Evolutionary conservation across 2,113 vertebrate species (phyloP).

Genomic region (Suncus etruscus): DNA sequence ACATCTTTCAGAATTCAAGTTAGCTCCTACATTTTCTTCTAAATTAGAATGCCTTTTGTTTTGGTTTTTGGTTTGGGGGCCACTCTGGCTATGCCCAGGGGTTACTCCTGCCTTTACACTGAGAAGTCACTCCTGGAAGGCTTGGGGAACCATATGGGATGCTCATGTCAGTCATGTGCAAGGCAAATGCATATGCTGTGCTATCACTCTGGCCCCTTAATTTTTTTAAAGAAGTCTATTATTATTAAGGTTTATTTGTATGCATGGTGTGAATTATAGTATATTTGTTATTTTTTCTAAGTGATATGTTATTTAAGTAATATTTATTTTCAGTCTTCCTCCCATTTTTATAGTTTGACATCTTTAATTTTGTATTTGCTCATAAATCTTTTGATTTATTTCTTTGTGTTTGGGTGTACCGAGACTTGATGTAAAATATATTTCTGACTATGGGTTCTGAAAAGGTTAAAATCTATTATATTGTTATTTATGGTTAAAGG

Average conservation of each 20-base stretch:
- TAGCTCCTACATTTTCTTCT: not conserved
- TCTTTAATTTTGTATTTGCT: not conserved
- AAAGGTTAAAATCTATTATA: slow-evolving; percentile 2
- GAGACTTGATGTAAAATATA: slow-evolving; percentile 6
- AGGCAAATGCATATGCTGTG: too few species aligned
- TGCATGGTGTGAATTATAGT: not conserved
- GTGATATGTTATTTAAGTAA: not conserved
- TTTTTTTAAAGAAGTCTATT: too few species aligned
- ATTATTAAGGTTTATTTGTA: too few species aligned
- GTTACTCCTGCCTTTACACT: too few species aligned
- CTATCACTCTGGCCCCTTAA: too few species aligned
- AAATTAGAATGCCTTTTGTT: not conserved
- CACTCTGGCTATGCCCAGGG: too few species aligned
- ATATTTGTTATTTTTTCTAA: not conserved
- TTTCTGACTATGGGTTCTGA: not conserved
- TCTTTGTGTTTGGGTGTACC: not conserved
- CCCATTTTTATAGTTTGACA: not conserved
- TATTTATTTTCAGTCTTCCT: not conserved
- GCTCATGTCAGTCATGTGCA: too few species aligned
- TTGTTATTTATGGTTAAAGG: not conserved
- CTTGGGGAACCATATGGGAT: too few species aligned
- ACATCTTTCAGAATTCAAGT: not conserved
- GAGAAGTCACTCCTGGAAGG: too few species aligned
- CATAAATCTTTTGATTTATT: not conserved
- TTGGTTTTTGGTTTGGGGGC: too few species aligned